A percentile compares a stretch with the other conserved stretches of the same genome.
phyloP scores from a whole-genome alignment of 1,140 invertebrate genomes.

The Zaprionus davidi region DNA sequence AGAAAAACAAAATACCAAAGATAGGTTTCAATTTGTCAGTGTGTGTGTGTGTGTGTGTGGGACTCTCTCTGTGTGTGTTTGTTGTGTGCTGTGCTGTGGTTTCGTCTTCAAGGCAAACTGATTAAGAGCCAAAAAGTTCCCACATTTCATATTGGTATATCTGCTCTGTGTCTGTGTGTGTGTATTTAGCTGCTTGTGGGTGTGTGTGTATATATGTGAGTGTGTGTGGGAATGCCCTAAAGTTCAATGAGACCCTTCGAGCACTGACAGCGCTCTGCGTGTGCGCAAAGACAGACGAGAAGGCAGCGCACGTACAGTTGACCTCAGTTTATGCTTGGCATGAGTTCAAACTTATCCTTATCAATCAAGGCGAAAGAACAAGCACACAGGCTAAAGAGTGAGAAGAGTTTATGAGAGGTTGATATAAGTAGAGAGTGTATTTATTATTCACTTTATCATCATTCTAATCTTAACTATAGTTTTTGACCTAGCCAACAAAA shows the following conservation, averaged over 20 bases:
- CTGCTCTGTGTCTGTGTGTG: conserved; percentile 41
- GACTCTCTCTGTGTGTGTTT: conserved; percentile 4
- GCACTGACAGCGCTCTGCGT: conserved; percentile 41
- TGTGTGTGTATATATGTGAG: conserved; percentile 21
- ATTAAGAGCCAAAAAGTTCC: conserved; percentile 59
- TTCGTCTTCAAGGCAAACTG: conserved; percentile 50
- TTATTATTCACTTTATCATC: too few species aligned
- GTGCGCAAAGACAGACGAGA: conserved; percentile 17
- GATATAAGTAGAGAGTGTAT: too few species aligned
- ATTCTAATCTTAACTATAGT: neutral
- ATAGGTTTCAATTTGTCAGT: conserved; percentile 71
- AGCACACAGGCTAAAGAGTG: neutral
- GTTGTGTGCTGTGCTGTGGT: conserved; percentile 40
- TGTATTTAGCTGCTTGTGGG: conserved; percentile 12
- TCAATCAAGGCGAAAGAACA: neutral
- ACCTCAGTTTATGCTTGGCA: neutral
- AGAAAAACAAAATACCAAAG: conserved; percentile 65
- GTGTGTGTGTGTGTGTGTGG: conserved; percentile 46
- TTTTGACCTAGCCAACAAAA: neutral
- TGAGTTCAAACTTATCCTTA: neutral
- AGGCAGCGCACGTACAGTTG: conserved; percentile 11
- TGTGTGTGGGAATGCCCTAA: conserved; percentile 67
- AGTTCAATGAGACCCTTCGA: conserved; percentile 63
- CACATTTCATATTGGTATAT: conserved; percentile 43
- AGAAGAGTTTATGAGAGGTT: neutral